Percentiles rank a stretch among this genome's conserved stretches.
Conservation (phyloP, 2,113 vertebrate species). For the Pantherophis guttatus region DNA sequence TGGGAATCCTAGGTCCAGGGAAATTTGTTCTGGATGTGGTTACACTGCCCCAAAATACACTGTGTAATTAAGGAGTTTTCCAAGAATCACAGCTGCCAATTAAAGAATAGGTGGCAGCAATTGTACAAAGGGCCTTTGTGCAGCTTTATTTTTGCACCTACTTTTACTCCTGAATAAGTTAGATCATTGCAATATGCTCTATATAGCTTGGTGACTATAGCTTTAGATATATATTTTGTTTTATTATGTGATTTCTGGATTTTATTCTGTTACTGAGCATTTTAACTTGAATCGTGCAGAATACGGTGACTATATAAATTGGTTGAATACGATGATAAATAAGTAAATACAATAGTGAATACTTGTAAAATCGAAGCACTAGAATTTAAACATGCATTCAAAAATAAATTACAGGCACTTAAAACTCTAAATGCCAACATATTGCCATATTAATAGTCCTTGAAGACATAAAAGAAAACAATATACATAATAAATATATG, state of each 20-base stretch:
- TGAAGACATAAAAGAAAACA: not conserved
- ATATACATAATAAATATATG: not conserved
- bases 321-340: not conserved
- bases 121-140: not conserved
- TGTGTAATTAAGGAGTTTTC: not conserved
- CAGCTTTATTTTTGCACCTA: not conserved
- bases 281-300: not conserved
- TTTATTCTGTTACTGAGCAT: not conserved
- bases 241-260: not conserved
- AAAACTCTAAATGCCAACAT: not conserved
- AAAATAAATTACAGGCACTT: not conserved
- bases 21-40: not conserved
- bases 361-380: not conserved
- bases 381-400: not conserved
- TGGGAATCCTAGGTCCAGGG: not conserved
- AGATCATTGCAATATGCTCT: not conserved
- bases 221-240: not conserved
- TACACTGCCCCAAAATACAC: not conserved
- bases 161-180: not conserved
- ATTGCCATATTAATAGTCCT: not conserved
- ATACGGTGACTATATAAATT: not conserved
- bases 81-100: not conserved
- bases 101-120: not conserved
- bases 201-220: not conserved
- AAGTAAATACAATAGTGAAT: not conserved